Conservation (phyloP, 1,140 invertebrate species). For the Psilanteris sp. region DNA sequence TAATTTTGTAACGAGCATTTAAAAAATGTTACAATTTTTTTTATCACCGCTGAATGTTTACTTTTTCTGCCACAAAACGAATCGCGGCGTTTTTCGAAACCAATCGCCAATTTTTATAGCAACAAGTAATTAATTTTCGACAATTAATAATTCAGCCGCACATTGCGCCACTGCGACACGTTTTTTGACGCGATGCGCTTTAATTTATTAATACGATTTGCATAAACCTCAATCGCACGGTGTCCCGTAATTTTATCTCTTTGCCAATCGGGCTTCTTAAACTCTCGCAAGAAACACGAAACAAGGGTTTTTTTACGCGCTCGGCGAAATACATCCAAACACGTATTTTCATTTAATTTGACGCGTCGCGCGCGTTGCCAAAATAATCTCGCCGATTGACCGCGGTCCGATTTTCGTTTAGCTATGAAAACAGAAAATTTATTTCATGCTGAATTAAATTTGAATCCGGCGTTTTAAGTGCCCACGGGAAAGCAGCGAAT, state of each 20-base stretch:
- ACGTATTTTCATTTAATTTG: too few relatives aligned
- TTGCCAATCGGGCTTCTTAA: constrained; percentile 10
- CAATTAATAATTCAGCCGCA: constrained; percentile 35
- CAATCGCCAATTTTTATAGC: constrained; percentile 14
- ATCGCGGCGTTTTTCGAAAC: constrained; percentile 22
- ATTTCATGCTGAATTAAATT: too few relatives aligned
- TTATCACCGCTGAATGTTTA: constrained; percentile 8
- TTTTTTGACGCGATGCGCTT: constrained; percentile 33
- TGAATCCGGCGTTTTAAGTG: too few relatives aligned
- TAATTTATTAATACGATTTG: constrained; percentile 51
- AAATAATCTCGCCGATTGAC: too few relatives aligned
- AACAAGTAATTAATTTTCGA: constrained; percentile 42
- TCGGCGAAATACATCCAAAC: too few relatives aligned
- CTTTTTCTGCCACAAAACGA: constrained; percentile 18
- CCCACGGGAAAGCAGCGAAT: too few relatives aligned
- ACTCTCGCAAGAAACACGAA: too few relatives aligned
- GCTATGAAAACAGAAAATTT: too few relatives aligned
- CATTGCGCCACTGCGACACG: constrained; percentile 33
- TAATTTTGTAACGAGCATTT: constrained; percentile 36
- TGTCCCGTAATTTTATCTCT: constrained; percentile 48
- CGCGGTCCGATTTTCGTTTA: too few relatives aligned
- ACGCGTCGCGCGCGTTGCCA: too few relatives aligned
- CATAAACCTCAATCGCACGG: constrained; percentile 28
- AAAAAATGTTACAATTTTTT: constrained; percentile 48
- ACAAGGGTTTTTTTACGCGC: too few relatives aligned